Conservation (phyloP, 2,797 vertebrate genomes). For the Falco columbarius region DNA sequence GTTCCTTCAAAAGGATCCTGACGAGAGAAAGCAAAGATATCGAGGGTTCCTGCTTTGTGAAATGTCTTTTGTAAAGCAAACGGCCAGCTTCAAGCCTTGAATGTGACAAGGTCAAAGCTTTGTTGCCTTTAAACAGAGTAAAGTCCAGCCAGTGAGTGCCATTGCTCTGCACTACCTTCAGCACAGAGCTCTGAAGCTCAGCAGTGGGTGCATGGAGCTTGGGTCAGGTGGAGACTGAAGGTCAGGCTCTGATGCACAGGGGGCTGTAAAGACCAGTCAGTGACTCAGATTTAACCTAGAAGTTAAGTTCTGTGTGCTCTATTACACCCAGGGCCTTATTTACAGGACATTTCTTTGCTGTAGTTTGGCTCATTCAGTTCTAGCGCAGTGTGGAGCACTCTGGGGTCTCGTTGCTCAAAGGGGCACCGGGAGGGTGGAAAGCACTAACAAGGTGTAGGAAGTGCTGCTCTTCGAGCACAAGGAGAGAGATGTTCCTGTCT, state of each 20-base stretch:
- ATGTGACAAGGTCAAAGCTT: neutral
- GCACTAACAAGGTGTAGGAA: neutral
- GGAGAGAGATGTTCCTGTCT: neutral
- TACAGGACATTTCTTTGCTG: neutral
- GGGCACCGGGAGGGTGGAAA: neutral
- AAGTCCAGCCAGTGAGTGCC: neutral
- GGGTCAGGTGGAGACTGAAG: neutral
- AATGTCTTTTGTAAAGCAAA: neutral
- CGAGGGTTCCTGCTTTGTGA: neutral
- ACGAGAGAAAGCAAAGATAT: neutral
- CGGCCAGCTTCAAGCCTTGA: neutral
- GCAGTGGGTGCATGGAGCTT: neutral
- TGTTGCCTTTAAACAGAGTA: neutral
- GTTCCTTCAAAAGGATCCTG: neutral
- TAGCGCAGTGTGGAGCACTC: accelerated
- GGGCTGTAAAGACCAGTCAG: neutral
- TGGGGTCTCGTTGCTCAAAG: neutral
- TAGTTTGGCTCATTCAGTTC: neutral
- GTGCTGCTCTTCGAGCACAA: neutral
- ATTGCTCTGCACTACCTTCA: neutral
- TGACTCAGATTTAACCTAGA: neutral
- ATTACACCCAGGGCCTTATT: neutral
- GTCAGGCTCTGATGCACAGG: neutral
- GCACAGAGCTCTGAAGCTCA: neutral
- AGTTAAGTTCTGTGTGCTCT: neutral